A percentile compares a stretch with the other conserved stretches of the same genome.
Evolutionary conservation across 1,140 invertebrate species (phyloP).

Genomic region (Capitella teleta): DNA sequence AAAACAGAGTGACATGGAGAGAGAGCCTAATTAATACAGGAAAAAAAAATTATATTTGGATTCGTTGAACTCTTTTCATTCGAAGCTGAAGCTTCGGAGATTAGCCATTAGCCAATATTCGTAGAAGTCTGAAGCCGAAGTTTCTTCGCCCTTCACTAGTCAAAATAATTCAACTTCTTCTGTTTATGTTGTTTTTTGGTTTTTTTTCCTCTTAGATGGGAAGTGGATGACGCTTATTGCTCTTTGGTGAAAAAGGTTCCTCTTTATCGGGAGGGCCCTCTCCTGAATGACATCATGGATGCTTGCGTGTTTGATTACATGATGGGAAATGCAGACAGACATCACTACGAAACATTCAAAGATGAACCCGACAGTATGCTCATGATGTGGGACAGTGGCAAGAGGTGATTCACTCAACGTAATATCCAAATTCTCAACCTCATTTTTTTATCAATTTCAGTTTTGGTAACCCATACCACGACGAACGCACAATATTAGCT

Average conservation of each 20-base stretch:
- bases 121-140: background rate
- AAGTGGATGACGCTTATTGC: conserved; percentile 62
- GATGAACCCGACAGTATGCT: conserved; percentile 54
- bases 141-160: background rate
- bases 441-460: too few species aligned
- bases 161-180: background rate
- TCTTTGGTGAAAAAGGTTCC: conserved; percentile 47
- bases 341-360: conserved; percentile 72
- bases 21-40: background rate
- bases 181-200: too few species aligned
- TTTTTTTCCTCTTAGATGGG: conserved; percentile 68
- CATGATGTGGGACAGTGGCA: conserved; percentile 76
- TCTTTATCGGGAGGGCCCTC: conserved; percentile 28
- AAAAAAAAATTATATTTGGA: background rate
- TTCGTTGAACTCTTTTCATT: background rate
- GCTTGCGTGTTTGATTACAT: conserved; percentile 83
- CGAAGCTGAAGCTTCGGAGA: background rate
- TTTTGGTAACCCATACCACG: too few species aligned
- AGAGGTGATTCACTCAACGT: too few species aligned
- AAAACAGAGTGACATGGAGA: too few species aligned
- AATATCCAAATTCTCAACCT: too few species aligned
- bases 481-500: too few species aligned
- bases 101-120: background rate
- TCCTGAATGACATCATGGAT: conserved; percentile 75
- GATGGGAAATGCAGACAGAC: conserved; percentile 86